Percentiles rank a stretch among this genome's conserved stretches.
Evolutionary conservation across 2,888 invertebrate species (phyloP).

Genomic region (Campoletis raptor): DNA sequence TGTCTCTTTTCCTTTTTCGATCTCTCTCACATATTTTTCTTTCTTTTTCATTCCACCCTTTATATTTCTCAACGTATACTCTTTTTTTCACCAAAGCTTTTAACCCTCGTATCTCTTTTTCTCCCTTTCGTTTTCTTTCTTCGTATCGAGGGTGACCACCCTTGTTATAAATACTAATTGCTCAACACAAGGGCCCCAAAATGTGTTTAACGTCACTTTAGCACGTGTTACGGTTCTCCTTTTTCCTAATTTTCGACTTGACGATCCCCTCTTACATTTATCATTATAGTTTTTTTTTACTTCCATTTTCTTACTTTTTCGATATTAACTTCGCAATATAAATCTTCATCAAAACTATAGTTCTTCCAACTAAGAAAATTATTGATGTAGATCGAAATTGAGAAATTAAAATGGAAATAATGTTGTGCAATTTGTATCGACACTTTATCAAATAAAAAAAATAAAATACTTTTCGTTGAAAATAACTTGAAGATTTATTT

Average conservation of each 20-base stretch:
- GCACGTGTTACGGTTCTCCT: conserved; percentile 68
- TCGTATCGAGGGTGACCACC: conserved; percentile 72
- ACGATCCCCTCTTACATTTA: conserved; percentile 32
- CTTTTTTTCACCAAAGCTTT: conserved; percentile 43
- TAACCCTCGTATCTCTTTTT: conserved; percentile 49
- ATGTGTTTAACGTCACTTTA: conserved; percentile 79
- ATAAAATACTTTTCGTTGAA: background rate
- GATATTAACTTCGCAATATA: background rate
- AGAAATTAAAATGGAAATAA: background rate
- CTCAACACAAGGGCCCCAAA: conserved; percentile 80
- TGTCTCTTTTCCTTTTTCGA: conserved; percentile 35
- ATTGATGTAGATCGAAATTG: background rate
- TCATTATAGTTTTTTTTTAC: conserved; percentile 34
- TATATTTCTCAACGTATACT: conserved; percentile 61
- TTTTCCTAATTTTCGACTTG: conserved; percentile 38
- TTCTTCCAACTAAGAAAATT: background rate
- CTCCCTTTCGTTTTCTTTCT: conserved; percentile 60
- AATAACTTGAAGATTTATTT: background rate
- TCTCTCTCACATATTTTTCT: conserved; percentile 51
- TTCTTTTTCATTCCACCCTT: conserved; percentile 40
- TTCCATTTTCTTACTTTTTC: background rate
- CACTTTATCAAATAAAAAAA: background rate
- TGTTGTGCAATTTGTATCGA: background rate
- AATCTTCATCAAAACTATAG: background rate
- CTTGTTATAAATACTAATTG: conserved; percentile 83